Evolutionary conservation across 2,797 vertebrate genomes (phyloP).

Genomic region (Lepidocolaptes lacrymiger): DNA sequence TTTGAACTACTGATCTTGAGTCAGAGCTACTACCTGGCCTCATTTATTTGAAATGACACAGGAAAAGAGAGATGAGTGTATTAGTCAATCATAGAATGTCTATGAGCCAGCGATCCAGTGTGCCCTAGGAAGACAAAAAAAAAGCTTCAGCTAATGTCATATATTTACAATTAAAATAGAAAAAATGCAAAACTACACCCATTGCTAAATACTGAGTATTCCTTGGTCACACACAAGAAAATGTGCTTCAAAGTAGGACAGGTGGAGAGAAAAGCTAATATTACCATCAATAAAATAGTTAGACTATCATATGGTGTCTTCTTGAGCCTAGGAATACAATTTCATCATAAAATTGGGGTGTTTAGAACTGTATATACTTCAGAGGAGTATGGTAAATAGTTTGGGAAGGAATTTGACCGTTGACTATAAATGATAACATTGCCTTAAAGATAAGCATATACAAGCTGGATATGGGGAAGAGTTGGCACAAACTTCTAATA

Average conservation of each 20-base stretch:
- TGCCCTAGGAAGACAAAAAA: background rate
- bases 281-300: background rate
- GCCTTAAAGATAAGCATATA: background rate
- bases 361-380: background rate
- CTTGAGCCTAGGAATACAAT: background rate
- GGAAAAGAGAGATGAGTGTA: background rate
- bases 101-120: background rate
- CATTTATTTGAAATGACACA: constrained; percentile 28
- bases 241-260: background rate
- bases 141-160: background rate
- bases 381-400: background rate
- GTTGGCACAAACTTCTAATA: background rate
- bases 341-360: background rate
- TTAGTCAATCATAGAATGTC: background rate
- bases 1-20: constrained; percentile 16
- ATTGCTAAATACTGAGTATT: background rate
- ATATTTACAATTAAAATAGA: background rate
- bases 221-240: background rate
- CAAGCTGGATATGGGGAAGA: background rate
- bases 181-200: background rate
- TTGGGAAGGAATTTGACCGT: background rate
- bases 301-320: background rate
- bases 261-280: background rate
- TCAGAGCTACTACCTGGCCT: background rate
- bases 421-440: background rate